Conservation (phyloP, 2,113 vertebrate species). For the Nothocercus nigrocapillus region DNA sequence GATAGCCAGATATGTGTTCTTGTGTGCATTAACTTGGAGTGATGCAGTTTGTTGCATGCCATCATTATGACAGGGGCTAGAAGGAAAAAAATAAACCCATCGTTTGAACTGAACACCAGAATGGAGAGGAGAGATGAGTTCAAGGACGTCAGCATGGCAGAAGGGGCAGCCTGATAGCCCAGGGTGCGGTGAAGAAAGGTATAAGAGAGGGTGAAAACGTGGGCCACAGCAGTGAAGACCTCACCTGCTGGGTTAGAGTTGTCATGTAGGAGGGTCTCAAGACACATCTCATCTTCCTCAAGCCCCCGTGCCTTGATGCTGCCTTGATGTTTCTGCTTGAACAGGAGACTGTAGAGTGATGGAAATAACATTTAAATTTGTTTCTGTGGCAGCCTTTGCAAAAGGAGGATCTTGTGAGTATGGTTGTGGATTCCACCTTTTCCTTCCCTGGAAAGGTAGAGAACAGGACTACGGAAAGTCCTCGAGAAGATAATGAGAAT, state of each 20-base stretch:
- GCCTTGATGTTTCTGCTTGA: background rate
- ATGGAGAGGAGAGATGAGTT: background rate
- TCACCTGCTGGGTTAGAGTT: accelerated
- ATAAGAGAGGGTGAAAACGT: background rate
- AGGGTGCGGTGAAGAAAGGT: background rate
- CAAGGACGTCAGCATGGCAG: background rate
- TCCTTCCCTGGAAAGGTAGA: background rate
- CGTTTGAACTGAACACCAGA: background rate
- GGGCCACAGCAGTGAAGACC: background rate
- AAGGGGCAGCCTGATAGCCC: background rate
- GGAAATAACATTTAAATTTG: background rate
- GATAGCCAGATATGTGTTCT: background rate
- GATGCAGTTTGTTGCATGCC: background rate
- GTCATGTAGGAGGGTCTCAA: background rate
- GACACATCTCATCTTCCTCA: background rate
- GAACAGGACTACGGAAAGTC: background rate
- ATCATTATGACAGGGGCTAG: background rate
- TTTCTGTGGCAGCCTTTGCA: background rate
- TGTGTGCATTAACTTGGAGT: background rate
- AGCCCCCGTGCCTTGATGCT: background rate
- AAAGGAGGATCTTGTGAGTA: background rate
- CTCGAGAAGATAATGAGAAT: background rate
- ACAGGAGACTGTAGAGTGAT: background rate
- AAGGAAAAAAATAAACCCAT: background rate
- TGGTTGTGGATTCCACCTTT: background rate